phyloP scores from a whole-genome alignment of 2,797 vertebrate species.

The Peromyscus aztecus region DNA sequence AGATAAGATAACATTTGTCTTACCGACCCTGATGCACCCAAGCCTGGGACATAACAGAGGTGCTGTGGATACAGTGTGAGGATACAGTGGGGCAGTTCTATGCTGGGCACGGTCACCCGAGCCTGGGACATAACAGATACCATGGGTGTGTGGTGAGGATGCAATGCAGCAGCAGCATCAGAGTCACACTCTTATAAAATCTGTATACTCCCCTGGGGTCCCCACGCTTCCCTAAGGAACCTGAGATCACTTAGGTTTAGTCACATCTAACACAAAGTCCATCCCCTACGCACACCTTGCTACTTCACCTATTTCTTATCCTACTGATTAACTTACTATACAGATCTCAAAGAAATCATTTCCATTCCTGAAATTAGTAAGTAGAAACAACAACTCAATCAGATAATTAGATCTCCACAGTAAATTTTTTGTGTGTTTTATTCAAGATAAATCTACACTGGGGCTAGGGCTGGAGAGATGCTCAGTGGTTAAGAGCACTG shows the following conservation, averaged over 20 bases:
- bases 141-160: not conserved
- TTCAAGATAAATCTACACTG: not conserved
- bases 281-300: not conserved
- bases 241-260: not conserved
- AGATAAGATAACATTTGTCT: not conserved
- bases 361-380: constrained; percentile 45
- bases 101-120: not conserved
- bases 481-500: not conserved
- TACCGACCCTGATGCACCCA: not conserved
- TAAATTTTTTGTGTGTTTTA: constrained; percentile 12
- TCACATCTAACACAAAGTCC: not conserved
- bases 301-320: not conserved
- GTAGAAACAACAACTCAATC: not conserved
- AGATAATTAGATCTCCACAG: not conserved
- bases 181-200: not conserved
- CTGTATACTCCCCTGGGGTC: not conserved
- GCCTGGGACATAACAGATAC: not conserved
- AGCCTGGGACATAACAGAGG: not conserved
- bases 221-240: not conserved
- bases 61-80: not conserved
- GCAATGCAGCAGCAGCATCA: not conserved
- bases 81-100: not conserved
- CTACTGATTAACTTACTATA: not conserved
- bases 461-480: too few species aligned
- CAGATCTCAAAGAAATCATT: not conserved